Percentiles rank a stretch among this genome's conserved stretches.
These are phyloP conservation scores for Lottia scabra DNA, from an alignment of 2,888 invertebrate species.

Conservation along the genomic window DNA sequence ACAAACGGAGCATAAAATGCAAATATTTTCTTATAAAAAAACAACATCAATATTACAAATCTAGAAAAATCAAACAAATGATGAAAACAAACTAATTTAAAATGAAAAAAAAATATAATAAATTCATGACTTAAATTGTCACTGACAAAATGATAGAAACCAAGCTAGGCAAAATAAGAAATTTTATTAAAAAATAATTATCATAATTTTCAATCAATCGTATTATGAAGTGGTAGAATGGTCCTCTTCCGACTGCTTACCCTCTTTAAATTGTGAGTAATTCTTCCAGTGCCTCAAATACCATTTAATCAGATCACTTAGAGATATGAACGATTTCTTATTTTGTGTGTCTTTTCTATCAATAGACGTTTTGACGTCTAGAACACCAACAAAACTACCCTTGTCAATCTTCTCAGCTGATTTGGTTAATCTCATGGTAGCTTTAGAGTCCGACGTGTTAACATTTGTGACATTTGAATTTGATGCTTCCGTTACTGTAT, in stretches of 20 bases:
- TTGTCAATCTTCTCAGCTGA: neutral
- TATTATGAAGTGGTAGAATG: no score
- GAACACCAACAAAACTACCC: neutral
- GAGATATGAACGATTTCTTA: conserved; percentile 28
- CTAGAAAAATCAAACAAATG: no score
- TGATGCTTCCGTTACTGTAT: neutral
- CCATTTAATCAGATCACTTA: conserved; percentile 31
- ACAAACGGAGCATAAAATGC: no score
- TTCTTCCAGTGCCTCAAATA: conserved; percentile 31
- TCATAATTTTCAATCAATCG: no score
- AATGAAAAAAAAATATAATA: no score
- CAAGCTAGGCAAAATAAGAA: no score
- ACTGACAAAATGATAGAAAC: no score
- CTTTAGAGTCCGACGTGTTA: neutral
- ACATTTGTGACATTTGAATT: neutral
- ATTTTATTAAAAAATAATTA: no score
- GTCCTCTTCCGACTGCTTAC: neutral
- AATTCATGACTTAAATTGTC: no score
- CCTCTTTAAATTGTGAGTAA: conserved; percentile 23
- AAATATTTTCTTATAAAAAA: no score
- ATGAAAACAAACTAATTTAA: no score
- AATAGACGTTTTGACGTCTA: neutral
- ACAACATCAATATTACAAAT: no score
- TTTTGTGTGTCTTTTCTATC: conserved; percentile 1
- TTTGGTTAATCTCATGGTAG: neutral